Conservation (phyloP, 2,888 invertebrate genomes). For the Deilephila elpenor region DNA sequence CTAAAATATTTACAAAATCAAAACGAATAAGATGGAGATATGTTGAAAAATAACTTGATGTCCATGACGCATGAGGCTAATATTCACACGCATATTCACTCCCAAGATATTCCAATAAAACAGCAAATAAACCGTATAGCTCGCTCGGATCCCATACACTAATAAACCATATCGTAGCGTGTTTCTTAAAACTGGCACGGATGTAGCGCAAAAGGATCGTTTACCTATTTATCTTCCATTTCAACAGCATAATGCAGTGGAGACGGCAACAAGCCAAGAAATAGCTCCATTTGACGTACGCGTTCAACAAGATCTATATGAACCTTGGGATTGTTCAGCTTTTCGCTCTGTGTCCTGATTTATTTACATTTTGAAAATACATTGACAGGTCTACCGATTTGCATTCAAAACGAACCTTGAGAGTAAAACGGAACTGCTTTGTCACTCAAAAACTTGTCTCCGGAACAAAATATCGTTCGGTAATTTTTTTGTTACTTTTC, state of each 20-base stretch:
- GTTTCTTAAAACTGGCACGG: slow-evolving; percentile 54
- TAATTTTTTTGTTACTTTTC: background rate
- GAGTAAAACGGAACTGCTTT: slow-evolving; percentile 11
- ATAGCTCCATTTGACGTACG: slow-evolving; percentile 43
- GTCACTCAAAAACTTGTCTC: slow-evolving; percentile 11
- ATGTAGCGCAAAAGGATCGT: slow-evolving; percentile 46
- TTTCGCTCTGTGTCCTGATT: background rate
- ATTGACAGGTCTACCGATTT: slow-evolving; percentile 24
- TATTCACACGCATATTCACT: slow-evolving; percentile 18
- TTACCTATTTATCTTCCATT: slow-evolving; percentile 51
- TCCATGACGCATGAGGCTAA: slow-evolving; percentile 18
- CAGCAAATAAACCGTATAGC: slow-evolving; percentile 4
- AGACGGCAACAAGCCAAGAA: slow-evolving; percentile 56
- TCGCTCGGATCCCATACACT: slow-evolving; percentile 6
- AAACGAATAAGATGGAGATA: slow-evolving; percentile 3
- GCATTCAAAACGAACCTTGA: slow-evolving; percentile 15
- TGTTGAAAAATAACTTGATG: slow-evolving; percentile 15
- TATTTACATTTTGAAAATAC: slow-evolving; percentile 14
- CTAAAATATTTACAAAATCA: slow-evolving; percentile 15
- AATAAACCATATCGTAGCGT: slow-evolving; percentile 44
- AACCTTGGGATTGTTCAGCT: slow-evolving; percentile 35
- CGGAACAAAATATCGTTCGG: slow-evolving; percentile 14
- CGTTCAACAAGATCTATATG: slow-evolving; percentile 39
- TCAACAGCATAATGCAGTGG: slow-evolving; percentile 44
- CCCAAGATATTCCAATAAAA: slow-evolving; percentile 21